phyloP scores from a whole-genome alignment of 2,797 vertebrate genomes.

The Dromococcyx pavoninus region DNA sequence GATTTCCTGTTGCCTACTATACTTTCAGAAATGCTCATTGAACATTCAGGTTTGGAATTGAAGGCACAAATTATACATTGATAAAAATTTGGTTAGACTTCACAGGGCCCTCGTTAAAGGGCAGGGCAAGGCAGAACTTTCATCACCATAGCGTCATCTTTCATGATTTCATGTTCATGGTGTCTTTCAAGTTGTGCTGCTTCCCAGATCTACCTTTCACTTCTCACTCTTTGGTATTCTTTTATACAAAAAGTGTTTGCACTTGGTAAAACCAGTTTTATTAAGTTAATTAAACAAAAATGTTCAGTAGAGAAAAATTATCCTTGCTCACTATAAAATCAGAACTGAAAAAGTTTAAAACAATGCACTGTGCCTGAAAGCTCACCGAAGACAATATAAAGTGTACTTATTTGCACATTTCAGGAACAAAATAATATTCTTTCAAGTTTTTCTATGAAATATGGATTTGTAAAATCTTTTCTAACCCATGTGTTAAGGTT shows the following conservation, averaged over 20 bases:
- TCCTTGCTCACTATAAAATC: neutral
- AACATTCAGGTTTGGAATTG: neutral
- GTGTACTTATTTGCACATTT: neutral
- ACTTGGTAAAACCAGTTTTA: neutral
- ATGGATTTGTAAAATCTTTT: neutral
- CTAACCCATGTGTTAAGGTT: neutral
- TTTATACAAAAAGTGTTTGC: neutral
- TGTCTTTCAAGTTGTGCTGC: neutral
- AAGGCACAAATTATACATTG: neutral
- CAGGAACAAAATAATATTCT: neutral
- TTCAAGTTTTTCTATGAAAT: neutral
- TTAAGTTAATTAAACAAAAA: neutral
- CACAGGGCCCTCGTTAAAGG: accelerated
- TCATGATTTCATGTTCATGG: neutral
- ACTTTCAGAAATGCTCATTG: neutral
- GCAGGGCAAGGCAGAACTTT: neutral
- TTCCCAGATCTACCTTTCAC: neutral
- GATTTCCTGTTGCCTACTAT: neutral
- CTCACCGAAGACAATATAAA: neutral
- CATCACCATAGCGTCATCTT: neutral
- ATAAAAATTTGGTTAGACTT: neutral
- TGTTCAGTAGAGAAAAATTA: neutral
- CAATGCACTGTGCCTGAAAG: neutral
- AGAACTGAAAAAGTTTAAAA: neutral
- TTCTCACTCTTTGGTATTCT: neutral